These are phyloP conservation scores for Hydraecia micacea DNA, from an alignment of 2,888 invertebrate species.

Conservation along the genomic window DNA sequence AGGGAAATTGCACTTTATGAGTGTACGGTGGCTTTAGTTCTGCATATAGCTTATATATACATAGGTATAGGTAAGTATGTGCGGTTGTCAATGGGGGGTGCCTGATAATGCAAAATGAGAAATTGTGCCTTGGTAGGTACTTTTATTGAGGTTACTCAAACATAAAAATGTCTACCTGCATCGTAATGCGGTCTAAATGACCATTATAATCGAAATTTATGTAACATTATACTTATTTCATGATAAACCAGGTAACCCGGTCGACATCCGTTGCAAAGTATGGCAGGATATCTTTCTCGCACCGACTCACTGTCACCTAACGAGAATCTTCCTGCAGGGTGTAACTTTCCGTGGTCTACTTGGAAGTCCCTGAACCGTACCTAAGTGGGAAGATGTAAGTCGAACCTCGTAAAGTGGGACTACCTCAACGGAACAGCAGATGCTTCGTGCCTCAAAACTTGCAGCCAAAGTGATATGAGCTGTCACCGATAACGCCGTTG, in stretches of 20 bases:
- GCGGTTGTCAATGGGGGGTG: not conserved
- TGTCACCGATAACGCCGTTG: no score
- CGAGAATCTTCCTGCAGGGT: not conserved
- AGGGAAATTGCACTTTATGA: conserved; percentile 31
- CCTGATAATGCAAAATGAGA: not conserved
- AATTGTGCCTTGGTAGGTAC: not conserved
- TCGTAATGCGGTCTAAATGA: not conserved
- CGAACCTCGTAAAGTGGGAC: no score
- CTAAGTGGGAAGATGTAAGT: no score
- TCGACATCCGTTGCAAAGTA: not conserved
- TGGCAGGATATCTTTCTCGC: not conserved
- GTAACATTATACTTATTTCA: not conserved
- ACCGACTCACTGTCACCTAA: not conserved
- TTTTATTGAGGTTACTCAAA: not conserved
- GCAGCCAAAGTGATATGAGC: not conserved
- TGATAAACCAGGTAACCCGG: not conserved
- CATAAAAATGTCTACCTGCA: not conserved
- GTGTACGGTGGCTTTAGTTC: conserved; percentile 1
- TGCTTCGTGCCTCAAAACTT: no score
- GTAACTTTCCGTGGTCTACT: no score
- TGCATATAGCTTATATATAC: conserved; percentile 2
- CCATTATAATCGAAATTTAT: not conserved
- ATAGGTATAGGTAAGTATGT: not conserved
- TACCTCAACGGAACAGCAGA: no score
- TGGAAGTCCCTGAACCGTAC: no score